Conservation (phyloP, 2,113 vertebrate species). For the Myotis brandtii region DNA sequence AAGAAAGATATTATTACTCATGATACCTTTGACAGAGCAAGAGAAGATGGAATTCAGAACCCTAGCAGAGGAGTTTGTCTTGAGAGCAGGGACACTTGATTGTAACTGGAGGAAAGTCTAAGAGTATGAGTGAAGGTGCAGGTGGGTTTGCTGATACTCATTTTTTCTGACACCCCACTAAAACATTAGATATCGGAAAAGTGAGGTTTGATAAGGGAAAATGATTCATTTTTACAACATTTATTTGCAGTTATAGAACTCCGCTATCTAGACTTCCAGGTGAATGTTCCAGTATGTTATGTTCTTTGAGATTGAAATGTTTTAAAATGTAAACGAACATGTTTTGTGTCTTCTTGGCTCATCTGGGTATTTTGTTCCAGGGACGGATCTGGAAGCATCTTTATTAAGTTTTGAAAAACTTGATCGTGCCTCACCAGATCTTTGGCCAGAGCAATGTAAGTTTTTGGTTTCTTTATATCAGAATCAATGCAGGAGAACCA, state of each 20-base stretch:
- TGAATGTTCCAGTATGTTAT: conserved; percentile 7
- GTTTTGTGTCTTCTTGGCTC: background rate
- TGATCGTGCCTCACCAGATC: conserved; percentile 97
- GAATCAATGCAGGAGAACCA: background rate
- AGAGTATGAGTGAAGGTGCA: background rate
- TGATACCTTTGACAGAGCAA: background rate
- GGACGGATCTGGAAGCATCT: conserved; percentile 94
- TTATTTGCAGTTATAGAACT: conserved; percentile 8
- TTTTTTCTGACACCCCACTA: background rate
- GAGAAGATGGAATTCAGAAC: background rate
- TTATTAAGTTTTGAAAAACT: conserved; percentile 98
- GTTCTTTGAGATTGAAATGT: conserved; percentile 43
- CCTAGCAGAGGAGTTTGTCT: conserved; percentile 19
- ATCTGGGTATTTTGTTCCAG: conserved; percentile 79
- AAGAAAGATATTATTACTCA: background rate
- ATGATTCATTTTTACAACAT: conserved; percentile 36
- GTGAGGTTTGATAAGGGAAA: conserved; percentile 8
- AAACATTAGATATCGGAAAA: conserved; percentile 3
- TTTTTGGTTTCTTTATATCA: conserved; percentile 60
- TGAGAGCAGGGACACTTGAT: background rate
- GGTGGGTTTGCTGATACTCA: background rate
- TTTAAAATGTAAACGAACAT: background rate
- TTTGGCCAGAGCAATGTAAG: conserved; percentile 98
- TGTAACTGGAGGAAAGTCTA: background rate
- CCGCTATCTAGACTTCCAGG: conserved; percentile 31